phyloP scores from a whole-genome alignment of 2,113 vertebrate species.

The Labeo rohita region DNA sequence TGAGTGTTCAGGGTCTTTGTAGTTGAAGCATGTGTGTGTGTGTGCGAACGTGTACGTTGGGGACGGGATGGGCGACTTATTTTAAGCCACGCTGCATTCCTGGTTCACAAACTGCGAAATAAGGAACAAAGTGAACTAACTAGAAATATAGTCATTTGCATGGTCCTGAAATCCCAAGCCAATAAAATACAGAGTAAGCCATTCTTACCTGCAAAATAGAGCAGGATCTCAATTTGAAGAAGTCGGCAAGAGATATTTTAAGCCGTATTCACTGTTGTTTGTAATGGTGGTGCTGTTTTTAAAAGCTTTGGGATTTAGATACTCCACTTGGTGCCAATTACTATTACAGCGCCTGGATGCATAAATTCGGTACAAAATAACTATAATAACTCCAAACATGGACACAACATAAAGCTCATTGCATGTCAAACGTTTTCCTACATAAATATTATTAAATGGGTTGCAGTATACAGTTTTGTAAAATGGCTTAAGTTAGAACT shows the following conservation, averaged over 20 bases:
- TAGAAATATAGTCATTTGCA: constrained; percentile 14
- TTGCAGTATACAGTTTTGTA: not conserved
- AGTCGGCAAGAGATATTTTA: constrained; percentile 24
- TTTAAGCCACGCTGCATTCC: not conserved
- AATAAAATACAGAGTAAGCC: not conserved
- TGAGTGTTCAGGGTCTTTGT: constrained; percentile 13
- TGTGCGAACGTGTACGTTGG: not conserved
- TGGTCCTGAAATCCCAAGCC: not conserved
- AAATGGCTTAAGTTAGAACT: not conserved
- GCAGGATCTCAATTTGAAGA: not conserved
- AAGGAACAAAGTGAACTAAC: not conserved
- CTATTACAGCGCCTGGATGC: not conserved
- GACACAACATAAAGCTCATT: not conserved
- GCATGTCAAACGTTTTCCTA: not conserved
- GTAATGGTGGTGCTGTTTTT: not conserved
- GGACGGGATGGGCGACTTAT: not conserved
- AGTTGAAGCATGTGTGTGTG: constrained; percentile 10
- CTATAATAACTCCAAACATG: not conserved
- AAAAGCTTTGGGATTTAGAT: constrained; percentile 29
- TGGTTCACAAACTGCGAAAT: constrained; percentile 25
- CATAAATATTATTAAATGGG: not conserved
- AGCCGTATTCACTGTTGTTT: not conserved
- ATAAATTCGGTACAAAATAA: not conserved
- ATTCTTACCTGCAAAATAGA: not conserved
- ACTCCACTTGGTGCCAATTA: constrained; percentile 1